These are phyloP conservation scores for Melospiza melodia DNA, from an alignment of 2,113 vertebrate species.

Conservation along the genomic window DNA sequence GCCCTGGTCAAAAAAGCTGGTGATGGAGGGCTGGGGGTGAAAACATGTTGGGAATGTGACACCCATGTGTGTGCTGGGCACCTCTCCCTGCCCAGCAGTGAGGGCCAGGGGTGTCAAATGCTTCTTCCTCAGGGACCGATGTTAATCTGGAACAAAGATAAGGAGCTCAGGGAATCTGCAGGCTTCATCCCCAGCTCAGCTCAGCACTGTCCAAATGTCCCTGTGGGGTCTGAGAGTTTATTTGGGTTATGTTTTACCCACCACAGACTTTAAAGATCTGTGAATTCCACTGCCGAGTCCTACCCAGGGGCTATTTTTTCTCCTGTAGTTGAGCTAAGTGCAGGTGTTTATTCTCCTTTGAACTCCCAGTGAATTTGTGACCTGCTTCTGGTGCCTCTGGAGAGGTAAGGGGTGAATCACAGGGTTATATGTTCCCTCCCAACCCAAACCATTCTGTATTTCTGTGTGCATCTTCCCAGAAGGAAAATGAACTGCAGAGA, in stretches of 20 bases:
- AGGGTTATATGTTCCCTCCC: neutral
- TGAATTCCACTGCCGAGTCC: neutral
- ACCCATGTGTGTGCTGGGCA: neutral
- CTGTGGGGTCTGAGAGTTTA: neutral
- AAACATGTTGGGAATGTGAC: neutral
- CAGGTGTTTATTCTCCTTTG: neutral
- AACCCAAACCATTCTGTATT: neutral
- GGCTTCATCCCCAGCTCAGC: accelerated
- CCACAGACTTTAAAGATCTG: neutral
- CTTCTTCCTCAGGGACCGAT: accelerated
- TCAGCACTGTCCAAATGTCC: neutral
- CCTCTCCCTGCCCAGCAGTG: neutral
- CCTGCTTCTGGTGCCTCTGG: neutral
- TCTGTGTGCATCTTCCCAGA: neutral
- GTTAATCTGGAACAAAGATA: neutral
- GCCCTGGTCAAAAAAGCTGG: neutral
- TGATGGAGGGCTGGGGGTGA: neutral
- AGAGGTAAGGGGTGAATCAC: neutral
- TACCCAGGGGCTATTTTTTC: neutral
- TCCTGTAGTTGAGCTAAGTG: neutral
- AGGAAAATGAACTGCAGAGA: accelerated
- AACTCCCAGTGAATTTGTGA: neutral
- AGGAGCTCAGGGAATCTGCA: neutral
- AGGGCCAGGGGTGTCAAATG: neutral
- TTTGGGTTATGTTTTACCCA: neutral